phyloP scores from a whole-genome alignment of 2,113 vertebrate species.

The Zootoca vivipara region DNA sequence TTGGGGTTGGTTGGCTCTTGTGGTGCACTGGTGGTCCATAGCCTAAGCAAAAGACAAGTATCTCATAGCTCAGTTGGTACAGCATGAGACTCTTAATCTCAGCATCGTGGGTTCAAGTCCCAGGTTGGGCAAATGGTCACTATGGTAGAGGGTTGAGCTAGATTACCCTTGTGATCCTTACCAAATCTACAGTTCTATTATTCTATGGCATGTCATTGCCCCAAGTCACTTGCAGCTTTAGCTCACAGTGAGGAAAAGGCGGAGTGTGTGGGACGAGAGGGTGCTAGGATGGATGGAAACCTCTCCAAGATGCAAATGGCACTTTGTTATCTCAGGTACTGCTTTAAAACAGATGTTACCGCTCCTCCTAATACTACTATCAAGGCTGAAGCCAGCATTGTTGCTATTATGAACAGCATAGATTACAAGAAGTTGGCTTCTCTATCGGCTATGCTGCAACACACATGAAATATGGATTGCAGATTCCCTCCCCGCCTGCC shows the following conservation, averaged over 20 bases:
- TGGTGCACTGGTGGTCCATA: not conserved
- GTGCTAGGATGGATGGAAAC: not conserved
- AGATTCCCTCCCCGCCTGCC: not conserved
- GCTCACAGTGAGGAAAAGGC: not conserved
- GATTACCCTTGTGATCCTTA: too few species aligned
- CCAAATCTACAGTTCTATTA: too few species aligned
- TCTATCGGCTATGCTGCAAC: not conserved
- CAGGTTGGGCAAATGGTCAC: too few species aligned
- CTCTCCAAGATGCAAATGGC: not conserved
- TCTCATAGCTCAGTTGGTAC: not conserved
- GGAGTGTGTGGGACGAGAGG: not conserved
- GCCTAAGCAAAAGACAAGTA: not conserved
- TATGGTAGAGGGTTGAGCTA: too few species aligned
- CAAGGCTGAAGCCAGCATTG: not conserved
- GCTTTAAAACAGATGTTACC: not conserved
- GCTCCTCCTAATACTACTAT: not conserved
- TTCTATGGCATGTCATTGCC: not conserved
- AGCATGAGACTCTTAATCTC: too few species aligned
- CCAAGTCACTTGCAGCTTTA: not conserved
- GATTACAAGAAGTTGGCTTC: slow-evolving; percentile 10
- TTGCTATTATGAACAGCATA: not conserved
- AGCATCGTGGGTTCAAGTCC: too few species aligned
- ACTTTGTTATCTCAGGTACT: not conserved
- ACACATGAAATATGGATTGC: slow-evolving; percentile 20
- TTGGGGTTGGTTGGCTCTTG: not conserved